phyloP scores from a whole-genome alignment of 1,140 invertebrate species.

The Eueides isabella region DNA sequence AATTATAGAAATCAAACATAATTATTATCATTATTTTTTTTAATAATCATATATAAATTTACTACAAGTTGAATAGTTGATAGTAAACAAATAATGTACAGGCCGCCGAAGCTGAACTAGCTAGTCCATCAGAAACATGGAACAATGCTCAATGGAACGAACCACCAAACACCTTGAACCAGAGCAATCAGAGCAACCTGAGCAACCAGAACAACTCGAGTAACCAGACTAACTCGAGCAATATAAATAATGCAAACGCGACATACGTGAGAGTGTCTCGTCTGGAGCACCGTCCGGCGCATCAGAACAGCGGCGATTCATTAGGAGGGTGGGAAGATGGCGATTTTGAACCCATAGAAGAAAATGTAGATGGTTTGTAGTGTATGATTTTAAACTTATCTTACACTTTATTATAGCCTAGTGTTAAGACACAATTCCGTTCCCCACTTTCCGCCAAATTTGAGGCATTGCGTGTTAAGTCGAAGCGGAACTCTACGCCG shows the following conservation, averaged over 20 bases:
- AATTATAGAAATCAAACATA: too few relatives aligned
- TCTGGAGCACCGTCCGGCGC: conserved; percentile 65
- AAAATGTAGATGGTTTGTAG: conserved; percentile 73
- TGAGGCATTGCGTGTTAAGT: too few relatives aligned
- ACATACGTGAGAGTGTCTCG: conserved; percentile 62
- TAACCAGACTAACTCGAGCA: background rate
- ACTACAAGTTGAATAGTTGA: too few relatives aligned
- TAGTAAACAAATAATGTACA: too few relatives aligned
- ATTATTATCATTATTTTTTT: too few relatives aligned
- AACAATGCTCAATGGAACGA: conserved; percentile 81
- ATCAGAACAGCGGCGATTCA: conserved; percentile 82
- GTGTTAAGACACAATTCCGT: too few relatives aligned
- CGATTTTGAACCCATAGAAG: conserved; percentile 90
- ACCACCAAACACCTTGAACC: conserved; percentile 33
- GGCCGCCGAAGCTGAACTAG: conserved; percentile 79
- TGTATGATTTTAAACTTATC: too few relatives aligned
- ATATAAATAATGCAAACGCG: conserved; percentile 73
- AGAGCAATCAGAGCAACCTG: background rate
- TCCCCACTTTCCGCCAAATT: too few relatives aligned
- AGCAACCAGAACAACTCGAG: background rate
- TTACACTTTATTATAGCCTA: too few relatives aligned
- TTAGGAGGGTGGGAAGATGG: conserved; percentile 89
- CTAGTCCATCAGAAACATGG: conserved; percentile 81
- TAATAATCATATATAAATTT: too few relatives aligned
- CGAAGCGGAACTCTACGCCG: too few relatives aligned